These are phyloP conservation scores for Pipra filicauda DNA, from an alignment of 2,113 vertebrate genomes.

Conservation along the genomic window DNA sequence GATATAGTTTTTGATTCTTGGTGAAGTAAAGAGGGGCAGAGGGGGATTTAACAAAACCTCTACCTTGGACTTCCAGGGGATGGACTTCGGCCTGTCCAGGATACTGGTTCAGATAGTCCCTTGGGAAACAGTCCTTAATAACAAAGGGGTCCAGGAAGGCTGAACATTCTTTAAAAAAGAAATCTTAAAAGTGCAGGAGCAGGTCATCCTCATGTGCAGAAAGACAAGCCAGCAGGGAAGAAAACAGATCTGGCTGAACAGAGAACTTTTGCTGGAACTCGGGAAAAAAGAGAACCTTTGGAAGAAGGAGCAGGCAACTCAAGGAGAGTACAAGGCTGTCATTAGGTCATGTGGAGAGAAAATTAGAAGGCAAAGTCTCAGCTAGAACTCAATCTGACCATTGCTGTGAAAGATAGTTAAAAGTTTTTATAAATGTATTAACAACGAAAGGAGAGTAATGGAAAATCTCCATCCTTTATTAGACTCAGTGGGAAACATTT, in stretches of 20 bases:
- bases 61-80: background rate
- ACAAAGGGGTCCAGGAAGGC: background rate
- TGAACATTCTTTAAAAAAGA: background rate
- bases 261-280: background rate
- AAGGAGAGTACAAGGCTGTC: background rate
- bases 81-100: background rate
- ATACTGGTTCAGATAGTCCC: background rate
- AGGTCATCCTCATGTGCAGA: background rate
- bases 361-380: background rate
- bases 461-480: background rate
- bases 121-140: background rate
- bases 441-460: background rate
- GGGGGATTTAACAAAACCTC: background rate
- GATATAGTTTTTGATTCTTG: background rate
- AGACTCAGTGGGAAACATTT: background rate
- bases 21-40: background rate
- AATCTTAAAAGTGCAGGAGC: background rate
- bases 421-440: background rate
- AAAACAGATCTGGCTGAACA: background rate
- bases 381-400: background rate
- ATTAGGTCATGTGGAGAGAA: background rate
- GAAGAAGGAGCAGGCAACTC: background rate
- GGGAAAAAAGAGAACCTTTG: background rate
- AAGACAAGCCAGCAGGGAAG: background rate
- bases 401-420: background rate